Conservation (phyloP, 2,888 invertebrate genomes). For the Cheilosia scutellata region DNA sequence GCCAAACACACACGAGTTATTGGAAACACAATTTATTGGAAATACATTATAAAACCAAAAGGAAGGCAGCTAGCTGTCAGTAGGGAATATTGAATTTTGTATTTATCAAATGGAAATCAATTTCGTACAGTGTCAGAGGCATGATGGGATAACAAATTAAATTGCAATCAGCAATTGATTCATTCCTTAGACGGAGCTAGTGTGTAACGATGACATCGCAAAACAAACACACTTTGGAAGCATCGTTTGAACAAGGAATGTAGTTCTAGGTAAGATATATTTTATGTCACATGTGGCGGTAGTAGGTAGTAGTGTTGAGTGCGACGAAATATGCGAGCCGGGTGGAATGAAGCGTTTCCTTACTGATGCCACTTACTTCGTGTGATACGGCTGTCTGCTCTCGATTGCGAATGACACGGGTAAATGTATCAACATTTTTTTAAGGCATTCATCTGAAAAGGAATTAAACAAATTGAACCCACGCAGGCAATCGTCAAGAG, state of each 20-base stretch:
- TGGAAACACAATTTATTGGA: neutral
- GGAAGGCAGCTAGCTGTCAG: neutral
- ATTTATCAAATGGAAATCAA: neutral
- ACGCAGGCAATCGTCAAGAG: no score
- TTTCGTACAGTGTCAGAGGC: neutral
- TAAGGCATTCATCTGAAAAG: no score
- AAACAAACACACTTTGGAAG: neutral
- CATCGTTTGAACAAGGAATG: no score
- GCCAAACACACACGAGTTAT: no score
- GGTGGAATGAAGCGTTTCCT: no score
- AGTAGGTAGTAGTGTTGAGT: no score
- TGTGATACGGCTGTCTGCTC: no score
- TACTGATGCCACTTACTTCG: no score
- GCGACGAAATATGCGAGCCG: no score
- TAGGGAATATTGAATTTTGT: neutral
- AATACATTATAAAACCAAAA: neutral
- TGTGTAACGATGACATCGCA: neutral
- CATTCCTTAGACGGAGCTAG: neutral
- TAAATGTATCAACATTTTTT: no score
- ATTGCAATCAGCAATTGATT: neutral
- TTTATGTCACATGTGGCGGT: neutral
- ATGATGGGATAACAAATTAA: neutral
- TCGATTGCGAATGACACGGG: no score
- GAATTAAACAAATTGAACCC: neutral
- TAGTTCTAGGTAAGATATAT: no score